phyloP scores from a whole-genome alignment of 2,113 vertebrate genomes.

The Pachypanchax playfairii region DNA sequence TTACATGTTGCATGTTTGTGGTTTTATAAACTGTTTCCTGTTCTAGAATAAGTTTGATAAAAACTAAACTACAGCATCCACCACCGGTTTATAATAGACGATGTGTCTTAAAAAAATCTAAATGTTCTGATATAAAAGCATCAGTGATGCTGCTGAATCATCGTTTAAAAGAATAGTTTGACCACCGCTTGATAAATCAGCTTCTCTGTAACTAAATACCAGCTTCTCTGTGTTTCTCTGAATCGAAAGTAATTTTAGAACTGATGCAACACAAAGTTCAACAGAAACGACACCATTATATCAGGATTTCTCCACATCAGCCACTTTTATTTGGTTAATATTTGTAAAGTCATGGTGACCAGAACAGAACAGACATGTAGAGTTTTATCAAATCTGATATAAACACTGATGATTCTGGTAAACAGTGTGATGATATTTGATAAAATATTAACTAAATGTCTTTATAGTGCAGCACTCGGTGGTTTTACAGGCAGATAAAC shows the following conservation, averaged over 20 bases:
- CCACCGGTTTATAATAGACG: too few species aligned
- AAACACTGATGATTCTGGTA: not conserved
- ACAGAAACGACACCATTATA: not conserved
- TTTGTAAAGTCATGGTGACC: not conserved
- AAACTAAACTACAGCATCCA: too few species aligned
- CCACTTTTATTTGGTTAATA: not conserved
- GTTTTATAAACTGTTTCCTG: too few species aligned
- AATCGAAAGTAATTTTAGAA: slow-evolving; percentile 24
- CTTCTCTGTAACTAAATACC: slow-evolving; percentile 9
- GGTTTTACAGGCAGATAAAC: not conserved
- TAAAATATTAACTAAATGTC: accelerated
- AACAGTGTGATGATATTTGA: accelerated
- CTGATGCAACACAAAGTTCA: not conserved
- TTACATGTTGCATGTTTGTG: too few species aligned
- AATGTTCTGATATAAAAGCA: not conserved
- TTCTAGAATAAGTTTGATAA: too few species aligned
- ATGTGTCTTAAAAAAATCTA: too few species aligned
- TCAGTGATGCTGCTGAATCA: not conserved
- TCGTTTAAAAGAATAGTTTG: not conserved
- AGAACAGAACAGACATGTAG: not conserved
- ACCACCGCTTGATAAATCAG: not conserved
- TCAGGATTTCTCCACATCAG: not conserved
- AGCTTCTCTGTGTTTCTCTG: slow-evolving; percentile 1
- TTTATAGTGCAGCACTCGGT: accelerated
- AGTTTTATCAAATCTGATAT: not conserved